Conservation (phyloP, 2,113 vertebrate species). For the Microtus ochrogaster region DNA sequence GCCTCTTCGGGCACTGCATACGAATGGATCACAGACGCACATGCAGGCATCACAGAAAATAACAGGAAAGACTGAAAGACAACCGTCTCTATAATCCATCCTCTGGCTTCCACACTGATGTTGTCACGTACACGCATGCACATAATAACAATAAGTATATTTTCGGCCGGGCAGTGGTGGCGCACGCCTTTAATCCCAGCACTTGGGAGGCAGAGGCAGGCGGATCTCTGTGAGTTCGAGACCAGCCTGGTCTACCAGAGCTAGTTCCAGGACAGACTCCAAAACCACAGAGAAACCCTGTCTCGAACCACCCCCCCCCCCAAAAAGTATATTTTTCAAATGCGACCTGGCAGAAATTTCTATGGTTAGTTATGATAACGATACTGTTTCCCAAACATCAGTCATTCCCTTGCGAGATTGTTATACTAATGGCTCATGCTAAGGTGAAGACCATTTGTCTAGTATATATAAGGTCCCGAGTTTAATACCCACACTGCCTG, state of each 20-base stretch:
- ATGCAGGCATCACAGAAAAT: neutral
- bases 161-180: no score
- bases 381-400: neutral
- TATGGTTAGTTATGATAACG: neutral
- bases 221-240: no score
- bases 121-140: neutral
- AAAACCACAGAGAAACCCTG: no score
- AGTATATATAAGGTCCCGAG: neutral
- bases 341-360: neutral
- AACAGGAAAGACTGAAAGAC: neutral
- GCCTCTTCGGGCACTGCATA: neutral
- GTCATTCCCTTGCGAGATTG: neutral
- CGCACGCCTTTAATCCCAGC: no score
- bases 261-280: no score
- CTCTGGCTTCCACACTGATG: neutral
- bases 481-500: neutral
- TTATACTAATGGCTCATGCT: neutral
- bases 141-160: neutral
- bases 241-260: no score
- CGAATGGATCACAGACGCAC: neutral
- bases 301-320: no score
- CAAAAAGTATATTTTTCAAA: neutral
- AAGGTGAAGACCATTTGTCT: neutral
- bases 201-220: no score
- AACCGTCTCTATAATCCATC: neutral